phyloP scores from a whole-genome alignment of 2,797 vertebrate species.

The Ibycter americanus region DNA sequence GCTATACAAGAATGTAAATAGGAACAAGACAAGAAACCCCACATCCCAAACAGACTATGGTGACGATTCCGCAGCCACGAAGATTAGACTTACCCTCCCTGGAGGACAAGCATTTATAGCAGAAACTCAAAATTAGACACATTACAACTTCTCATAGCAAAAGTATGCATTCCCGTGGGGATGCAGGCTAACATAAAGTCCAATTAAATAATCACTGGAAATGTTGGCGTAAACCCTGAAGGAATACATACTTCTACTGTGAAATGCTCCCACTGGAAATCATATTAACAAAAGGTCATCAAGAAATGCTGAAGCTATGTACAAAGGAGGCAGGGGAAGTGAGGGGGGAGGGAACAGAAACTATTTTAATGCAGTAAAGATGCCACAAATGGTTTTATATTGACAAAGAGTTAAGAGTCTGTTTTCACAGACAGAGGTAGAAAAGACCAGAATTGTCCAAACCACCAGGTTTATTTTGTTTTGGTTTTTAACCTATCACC shows the following conservation, averaged over 20 bases:
- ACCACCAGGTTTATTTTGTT: not conserved
- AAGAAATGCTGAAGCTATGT: constrained; percentile 32
- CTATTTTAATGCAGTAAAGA: constrained; percentile 22
- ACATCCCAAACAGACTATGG: not conserved
- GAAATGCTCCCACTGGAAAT: constrained; percentile 67
- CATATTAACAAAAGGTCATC: constrained; percentile 67
- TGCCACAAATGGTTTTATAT: constrained; percentile 12
- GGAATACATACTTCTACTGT: constrained; percentile 67
- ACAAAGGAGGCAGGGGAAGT: not conserved
- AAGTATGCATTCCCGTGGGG: constrained; percentile 64
- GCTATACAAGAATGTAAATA: not conserved
- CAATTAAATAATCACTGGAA: constrained; percentile 76
- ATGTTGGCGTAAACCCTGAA: constrained; percentile 59
- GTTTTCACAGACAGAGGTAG: not conserved
- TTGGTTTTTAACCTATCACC: not conserved
- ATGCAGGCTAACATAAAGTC: constrained; percentile 56
- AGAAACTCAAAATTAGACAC: constrained; percentile 69
- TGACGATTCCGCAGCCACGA: not conserved
- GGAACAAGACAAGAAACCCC: constrained; percentile 12
- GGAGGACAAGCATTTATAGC: constrained; percentile 48
- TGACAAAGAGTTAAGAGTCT: not conserved
- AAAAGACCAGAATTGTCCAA: not conserved
- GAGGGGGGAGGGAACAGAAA: not conserved
- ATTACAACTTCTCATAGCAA: constrained; percentile 65
- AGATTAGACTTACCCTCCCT: not conserved